phyloP scores from a whole-genome alignment of 2,113 vertebrate genomes.

The Zapus hudsonius region DNA sequence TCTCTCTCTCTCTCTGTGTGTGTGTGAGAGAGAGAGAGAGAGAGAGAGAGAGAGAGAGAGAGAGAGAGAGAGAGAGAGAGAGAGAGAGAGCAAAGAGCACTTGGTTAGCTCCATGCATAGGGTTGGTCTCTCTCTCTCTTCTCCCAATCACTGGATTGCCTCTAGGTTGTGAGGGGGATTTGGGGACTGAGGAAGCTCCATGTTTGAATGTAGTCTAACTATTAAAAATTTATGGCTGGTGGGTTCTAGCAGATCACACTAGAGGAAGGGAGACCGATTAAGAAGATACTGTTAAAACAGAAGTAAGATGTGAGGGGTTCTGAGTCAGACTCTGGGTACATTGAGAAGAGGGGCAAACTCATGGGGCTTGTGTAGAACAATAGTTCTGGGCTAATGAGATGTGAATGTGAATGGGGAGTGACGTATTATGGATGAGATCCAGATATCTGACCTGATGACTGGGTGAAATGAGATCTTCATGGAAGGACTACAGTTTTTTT shows the following conservation, averaged over 20 bases:
- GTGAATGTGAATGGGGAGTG: neutral
- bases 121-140: rapidly evolving
- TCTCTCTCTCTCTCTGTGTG: too few relatives aligned
- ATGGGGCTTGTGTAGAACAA: neutral
- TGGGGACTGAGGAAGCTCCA: neutral
- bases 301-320: neutral
- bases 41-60: too few relatives aligned
- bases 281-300: neutral
- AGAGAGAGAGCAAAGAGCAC: too few relatives aligned
- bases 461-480: neutral
- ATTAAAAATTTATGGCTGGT: neutral
- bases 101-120: neutral
- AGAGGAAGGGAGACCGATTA: neutral
- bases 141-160: neutral
- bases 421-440: neutral
- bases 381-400: neutral
- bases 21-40: too few relatives aligned
- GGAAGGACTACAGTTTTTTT: too few relatives aligned
- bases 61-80: too few relatives aligned
- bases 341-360: neutral
- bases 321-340: neutral
- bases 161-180: neutral
- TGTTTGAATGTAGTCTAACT: neutral
- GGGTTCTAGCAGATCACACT: neutral
- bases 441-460: neutral